Percentiles rank a stretch among this genome's conserved stretches.
phyloP scores from a whole-genome alignment of 2,113 vertebrate genomes.

The Sinocyclocheilus grahami region DNA sequence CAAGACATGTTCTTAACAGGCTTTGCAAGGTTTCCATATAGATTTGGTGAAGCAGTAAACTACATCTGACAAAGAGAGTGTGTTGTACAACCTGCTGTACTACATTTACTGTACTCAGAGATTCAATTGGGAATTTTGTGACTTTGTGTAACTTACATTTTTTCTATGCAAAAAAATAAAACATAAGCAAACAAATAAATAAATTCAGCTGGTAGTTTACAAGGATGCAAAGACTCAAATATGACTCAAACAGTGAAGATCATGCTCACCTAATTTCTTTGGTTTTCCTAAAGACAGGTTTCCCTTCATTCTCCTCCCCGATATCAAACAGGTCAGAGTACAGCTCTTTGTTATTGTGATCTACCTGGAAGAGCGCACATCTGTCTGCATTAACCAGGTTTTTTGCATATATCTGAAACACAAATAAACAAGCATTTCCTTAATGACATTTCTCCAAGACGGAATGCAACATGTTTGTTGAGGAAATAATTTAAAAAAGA shows the following conservation, averaged over 20 bases:
- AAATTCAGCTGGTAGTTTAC: background rate
- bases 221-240: background rate
- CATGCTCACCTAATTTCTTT: slow-evolving; percentile 94
- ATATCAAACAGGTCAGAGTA: slow-evolving; percentile 99
- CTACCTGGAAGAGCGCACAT: slow-evolving; percentile 99
- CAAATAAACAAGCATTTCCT: slow-evolving; percentile 51
- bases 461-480: background rate
- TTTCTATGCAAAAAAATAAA: too few relatives aligned
- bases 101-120: background rate
- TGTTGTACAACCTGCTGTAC: too few relatives aligned
- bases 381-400: slow-evolving; percentile 99
- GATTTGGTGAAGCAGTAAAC: too few relatives aligned
- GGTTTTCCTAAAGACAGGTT: slow-evolving; percentile 97
- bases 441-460: background rate
- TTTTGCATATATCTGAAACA: slow-evolving; percentile 98
- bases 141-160: background rate
- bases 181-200: background rate
- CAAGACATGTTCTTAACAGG: too few relatives aligned
- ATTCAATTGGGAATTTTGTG: background rate
- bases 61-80: too few relatives aligned
- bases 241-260: background rate
- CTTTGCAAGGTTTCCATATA: too few relatives aligned
- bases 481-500: background rate
- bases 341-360: slow-evolving; percentile 96
- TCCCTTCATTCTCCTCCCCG: slow-evolving; percentile 96